phyloP scores from a whole-genome alignment of 2,888 invertebrate species.

The Pristionchus japonicus region DNA sequence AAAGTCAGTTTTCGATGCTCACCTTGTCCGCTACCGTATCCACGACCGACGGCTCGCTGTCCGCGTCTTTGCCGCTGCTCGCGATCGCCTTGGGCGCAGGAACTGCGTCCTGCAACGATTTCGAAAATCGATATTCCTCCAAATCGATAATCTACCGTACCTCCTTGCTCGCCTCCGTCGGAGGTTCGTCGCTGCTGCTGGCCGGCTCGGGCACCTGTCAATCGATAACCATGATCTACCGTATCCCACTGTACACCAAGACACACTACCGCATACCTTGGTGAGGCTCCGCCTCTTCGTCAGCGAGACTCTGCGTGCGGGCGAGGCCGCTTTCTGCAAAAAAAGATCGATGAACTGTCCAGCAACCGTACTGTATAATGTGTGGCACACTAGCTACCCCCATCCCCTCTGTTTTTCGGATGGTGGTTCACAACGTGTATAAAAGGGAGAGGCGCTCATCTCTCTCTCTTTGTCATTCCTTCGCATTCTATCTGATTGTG shows the following conservation, averaged over 20 bases:
- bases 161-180: neutral
- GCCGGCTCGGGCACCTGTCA: neutral
- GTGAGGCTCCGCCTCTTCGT: neutral
- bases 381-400: neutral
- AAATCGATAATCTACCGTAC: constrained; percentile 1
- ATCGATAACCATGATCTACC: neutral
- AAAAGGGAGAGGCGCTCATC: too few relatives aligned
- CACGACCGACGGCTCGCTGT: neutral
- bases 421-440: too few relatives aligned
- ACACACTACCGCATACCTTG: neutral
- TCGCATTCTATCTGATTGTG: too few relatives aligned
- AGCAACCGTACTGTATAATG: too few relatives aligned
- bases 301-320: neutral
- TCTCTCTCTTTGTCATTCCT: too few relatives aligned
- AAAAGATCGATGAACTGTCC: neutral
- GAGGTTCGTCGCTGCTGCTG: neutral
- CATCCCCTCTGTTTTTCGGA: neutral
- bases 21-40: neutral
- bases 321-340: neutral
- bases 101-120: neutral
- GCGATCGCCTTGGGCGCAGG: neutral
- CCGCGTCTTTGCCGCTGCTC: constrained; percentile 1
- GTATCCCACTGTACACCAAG: neutral
- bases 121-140: neutral
- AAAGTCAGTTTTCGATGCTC: neutral